Evolutionary conservation across 2,888 invertebrate species (phyloP).

Genomic region (Temnothorax rugatulus): DNA sequence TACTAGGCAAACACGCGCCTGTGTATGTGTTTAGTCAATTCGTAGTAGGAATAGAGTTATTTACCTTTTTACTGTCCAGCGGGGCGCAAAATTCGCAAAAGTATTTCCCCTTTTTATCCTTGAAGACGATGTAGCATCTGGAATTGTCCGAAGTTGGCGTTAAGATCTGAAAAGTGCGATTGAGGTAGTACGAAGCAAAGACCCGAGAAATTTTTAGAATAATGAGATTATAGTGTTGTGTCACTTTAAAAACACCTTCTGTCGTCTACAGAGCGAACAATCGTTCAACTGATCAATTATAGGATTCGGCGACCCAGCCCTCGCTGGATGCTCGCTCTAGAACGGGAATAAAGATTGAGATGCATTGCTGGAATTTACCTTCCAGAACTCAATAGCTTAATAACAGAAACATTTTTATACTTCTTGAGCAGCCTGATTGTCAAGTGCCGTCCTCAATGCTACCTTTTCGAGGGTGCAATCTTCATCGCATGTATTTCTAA

Average conservation of each 20-base stretch:
- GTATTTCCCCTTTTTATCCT: conserved; percentile 58
- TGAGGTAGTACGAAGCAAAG: background rate
- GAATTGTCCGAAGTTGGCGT: background rate
- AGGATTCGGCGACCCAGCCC: background rate
- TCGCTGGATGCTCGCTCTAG: background rate
- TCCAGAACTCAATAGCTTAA: background rate
- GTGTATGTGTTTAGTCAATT: background rate
- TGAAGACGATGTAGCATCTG: conserved; percentile 52
- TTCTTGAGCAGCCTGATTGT: background rate
- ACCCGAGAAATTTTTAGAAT: background rate
- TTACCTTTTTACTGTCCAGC: conserved; percentile 18
- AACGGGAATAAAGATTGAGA: background rate
- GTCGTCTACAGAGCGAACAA: conserved; percentile 43
- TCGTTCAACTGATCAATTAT: background rate
- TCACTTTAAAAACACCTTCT: conserved; percentile 46
- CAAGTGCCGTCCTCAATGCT: background rate
- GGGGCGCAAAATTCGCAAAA: conserved; percentile 65
- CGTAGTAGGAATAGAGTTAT: background rate
- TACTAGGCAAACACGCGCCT: background rate
- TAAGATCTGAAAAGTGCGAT: background rate
- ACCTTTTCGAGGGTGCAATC: background rate
- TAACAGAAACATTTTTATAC: background rate
- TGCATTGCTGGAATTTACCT: background rate
- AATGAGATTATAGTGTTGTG: background rate
- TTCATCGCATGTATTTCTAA: conserved; percentile 8